Base-by-base conservation (phyloP, 2,797 vertebrate species). In the Macropus fuliginosus region DNA sequence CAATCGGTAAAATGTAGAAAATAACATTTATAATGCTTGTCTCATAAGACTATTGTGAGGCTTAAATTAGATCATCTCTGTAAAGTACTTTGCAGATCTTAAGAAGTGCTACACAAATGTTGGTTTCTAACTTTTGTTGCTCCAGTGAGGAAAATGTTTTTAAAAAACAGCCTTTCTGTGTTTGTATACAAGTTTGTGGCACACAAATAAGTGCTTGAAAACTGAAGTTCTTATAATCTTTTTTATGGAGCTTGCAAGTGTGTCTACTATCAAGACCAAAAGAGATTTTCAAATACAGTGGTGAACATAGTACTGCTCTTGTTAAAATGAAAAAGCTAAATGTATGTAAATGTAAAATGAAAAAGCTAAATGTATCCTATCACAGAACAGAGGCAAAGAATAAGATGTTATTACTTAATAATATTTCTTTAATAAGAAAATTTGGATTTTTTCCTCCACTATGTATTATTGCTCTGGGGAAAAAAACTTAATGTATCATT, bases 311-410 rank as follows among this genome's bases (percentile, higher is more conserved):
- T 9, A 1, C 24, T 90, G 28, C 31, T 9, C 57, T 55, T 56
- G 92, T 24, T 46, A 54, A 90, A 93, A 40, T n/a, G 12, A n/a
- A 96, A 95, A 56, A 92, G 34, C 28, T 66, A 29, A 92, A 93
- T 89, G 21, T 50, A 56, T 92, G 6, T n/a, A 46, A 46, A 46
- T 46, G 46, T n/a, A 54, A 90, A 93, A 40, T n/a, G 12, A n/a
- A 96, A 95, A 56, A 92, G 34, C 28, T 66, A 29, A 92, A 93
- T 89, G 21, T 50, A 56, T 92, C 91, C 56, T 74, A 94, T n/a
- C 10, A 91, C 57, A 95, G 92, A 95, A 91, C 81, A 56, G 96
- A 95, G 21, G 8, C 74, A 92, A 0, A 90, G 34, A 94, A 95
- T 57, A 94, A 93, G 96, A 94, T 52, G 50, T 28, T 91, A 34